Evolutionary conservation across 2,888 invertebrate species (phyloP).

Genomic region (Agrilus biguttatus): DNA sequence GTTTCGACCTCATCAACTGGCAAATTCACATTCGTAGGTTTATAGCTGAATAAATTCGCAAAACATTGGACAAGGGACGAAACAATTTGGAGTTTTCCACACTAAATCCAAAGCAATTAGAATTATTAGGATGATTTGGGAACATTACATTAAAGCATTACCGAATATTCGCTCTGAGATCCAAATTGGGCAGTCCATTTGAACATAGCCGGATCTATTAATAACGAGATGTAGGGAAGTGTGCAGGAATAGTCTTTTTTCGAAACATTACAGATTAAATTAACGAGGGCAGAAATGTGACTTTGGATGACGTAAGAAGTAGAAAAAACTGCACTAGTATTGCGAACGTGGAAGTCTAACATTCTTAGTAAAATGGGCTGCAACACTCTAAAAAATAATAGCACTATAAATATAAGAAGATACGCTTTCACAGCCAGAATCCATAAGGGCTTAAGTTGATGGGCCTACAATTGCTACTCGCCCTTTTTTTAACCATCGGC

Average conservation of each 20-base stretch:
- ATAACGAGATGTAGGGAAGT: constrained; percentile 9
- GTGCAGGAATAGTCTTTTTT: constrained; percentile 6
- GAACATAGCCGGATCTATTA: constrained; percentile 26
- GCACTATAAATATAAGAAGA: too few relatives aligned
- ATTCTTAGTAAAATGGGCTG: constrained; percentile 40
- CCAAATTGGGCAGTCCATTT: constrained; percentile 36
- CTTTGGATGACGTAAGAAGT: constrained; percentile 39
- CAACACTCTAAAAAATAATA: constrained; percentile 21
- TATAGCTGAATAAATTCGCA: constrained; percentile 10
- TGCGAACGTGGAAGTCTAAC: constrained; percentile 42
- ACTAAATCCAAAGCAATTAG: constrained; percentile 18
- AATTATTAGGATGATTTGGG: not conserved
- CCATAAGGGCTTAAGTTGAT: too few relatives aligned
- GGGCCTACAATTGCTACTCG: too few relatives aligned
- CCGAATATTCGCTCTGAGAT: constrained; percentile 28
- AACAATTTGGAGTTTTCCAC: constrained; percentile 27
- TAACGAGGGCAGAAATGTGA: constrained; percentile 42
- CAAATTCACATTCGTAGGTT: constrained; percentile 7
- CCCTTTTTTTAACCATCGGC: too few relatives aligned
- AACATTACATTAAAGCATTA: constrained; percentile 2
- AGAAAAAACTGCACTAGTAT: constrained; percentile 35
- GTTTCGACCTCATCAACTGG: constrained; percentile 11
- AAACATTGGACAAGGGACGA: constrained; percentile 21
- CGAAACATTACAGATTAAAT: constrained; percentile 26
- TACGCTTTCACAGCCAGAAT: too few relatives aligned